These are phyloP conservation scores for Pangasius larnaudii DNA, from an alignment of 2,797 vertebrate genomes.

Conservation along the genomic window DNA sequence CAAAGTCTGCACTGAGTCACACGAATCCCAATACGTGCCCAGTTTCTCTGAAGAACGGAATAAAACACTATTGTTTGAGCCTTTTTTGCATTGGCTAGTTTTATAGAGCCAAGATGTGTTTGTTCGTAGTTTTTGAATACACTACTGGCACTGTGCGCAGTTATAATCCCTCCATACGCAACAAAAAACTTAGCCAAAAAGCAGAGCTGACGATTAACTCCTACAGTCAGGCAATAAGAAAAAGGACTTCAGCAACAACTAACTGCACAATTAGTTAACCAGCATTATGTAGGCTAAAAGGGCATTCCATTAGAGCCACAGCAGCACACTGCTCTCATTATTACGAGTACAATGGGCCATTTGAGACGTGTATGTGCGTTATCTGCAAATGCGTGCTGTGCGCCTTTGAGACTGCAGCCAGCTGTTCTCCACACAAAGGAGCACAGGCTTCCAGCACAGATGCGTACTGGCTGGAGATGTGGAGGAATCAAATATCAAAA, in stretches of 20 bases:
- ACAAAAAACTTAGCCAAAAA: constrained; percentile 12
- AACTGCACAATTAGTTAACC: constrained; percentile 12
- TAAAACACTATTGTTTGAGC: constrained; percentile 39
- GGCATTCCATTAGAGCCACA: constrained; percentile 41
- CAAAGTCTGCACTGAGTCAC: constrained; percentile 26
- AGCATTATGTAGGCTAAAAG: constrained; percentile 32
- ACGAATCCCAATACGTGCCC: not conserved
- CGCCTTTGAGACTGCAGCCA: constrained; percentile 66
- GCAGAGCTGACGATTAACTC: not conserved
- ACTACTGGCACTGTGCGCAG: not conserved
- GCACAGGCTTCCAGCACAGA: constrained; percentile 49
- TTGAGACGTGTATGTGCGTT: constrained; percentile 53
- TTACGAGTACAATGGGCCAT: constrained; percentile 53
- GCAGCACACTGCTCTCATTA: constrained; percentile 50
- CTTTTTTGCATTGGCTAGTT: not conserved
- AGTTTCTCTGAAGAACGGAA: constrained; percentile 33
- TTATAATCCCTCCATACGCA: constrained; percentile 12
- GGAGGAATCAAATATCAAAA: not conserved
- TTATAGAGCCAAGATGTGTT: constrained; percentile 6
- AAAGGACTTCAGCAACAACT: constrained; percentile 15
- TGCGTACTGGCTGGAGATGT: constrained; percentile 26
- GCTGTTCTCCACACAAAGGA: constrained; percentile 65
- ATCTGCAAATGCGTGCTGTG: constrained; percentile 42
- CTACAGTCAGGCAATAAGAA: not conserved
- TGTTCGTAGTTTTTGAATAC: constrained; percentile 2